Evolutionary conservation across 2,113 vertebrate genomes (phyloP).

Genomic region (Eptesicus fuscus): DNA sequence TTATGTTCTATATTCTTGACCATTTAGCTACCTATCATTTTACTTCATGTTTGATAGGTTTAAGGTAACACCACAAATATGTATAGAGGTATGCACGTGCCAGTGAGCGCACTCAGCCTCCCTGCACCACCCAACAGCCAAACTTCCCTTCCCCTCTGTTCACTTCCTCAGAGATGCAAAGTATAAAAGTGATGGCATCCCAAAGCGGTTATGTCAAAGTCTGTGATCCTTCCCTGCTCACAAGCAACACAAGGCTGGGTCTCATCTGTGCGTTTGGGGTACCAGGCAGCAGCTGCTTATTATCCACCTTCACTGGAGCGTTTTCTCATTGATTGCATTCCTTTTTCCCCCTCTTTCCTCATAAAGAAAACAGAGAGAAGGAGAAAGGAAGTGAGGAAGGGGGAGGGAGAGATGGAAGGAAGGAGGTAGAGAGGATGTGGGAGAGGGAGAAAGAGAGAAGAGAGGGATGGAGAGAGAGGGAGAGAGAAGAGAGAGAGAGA

Average conservation of each 20-base stretch:
- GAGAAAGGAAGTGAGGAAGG: too few species aligned
- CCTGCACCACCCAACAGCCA: too few species aligned
- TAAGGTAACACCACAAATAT: background rate
- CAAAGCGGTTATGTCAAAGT: background rate
- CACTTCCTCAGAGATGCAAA: background rate
- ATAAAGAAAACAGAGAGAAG: background rate
- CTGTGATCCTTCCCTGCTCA: background rate
- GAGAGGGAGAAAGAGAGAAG: too few species aligned
- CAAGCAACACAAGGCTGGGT: background rate
- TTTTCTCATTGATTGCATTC: background rate
- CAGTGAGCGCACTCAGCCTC: background rate
- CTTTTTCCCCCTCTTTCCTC: background rate
- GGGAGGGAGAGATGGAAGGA: too few species aligned
- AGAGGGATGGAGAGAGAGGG: rapidly evolving
- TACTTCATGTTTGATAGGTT: background rate
- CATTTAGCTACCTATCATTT: background rate
- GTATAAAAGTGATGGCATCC: background rate
- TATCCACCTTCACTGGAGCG: background rate
- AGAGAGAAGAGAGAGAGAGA: background rate
- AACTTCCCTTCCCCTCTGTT: background rate
- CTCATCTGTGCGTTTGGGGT: background rate
- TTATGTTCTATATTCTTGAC: background rate
- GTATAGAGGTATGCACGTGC: background rate
- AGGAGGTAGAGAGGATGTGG: too few species aligned
- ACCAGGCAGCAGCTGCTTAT: background rate